phyloP scores from a whole-genome alignment of 2,113 vertebrate species.

The Psittacus erithacus region DNA sequence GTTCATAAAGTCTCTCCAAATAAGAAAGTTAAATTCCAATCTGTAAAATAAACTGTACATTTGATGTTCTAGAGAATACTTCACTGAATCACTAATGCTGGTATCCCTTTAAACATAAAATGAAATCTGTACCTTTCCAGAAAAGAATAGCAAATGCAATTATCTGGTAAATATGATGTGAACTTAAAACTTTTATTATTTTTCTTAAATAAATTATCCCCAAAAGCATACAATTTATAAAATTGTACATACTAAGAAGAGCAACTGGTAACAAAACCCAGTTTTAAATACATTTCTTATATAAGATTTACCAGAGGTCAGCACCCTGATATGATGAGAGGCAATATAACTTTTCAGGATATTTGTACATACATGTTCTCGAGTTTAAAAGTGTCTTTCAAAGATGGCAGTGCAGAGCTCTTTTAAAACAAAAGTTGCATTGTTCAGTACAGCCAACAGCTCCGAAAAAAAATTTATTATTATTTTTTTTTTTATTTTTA shows the following conservation, averaged over 20 bases:
- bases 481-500: not conserved
- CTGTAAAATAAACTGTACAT: slow-evolving; percentile 93
- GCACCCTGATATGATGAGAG: slow-evolving; percentile 77
- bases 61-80: slow-evolving; percentile 71
- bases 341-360: slow-evolving; percentile 74
- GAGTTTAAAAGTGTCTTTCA: slow-evolving; percentile 75
- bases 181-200: slow-evolving; percentile 73
- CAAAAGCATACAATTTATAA: slow-evolving; percentile 85
- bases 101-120: slow-evolving; percentile 82
- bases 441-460: slow-evolving; percentile 72
- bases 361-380: slow-evolving; percentile 75
- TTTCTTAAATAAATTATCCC: slow-evolving; percentile 94
- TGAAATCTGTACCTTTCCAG: slow-evolving; percentile 76
- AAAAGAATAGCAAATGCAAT: slow-evolving; percentile 49
- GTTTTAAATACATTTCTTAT: slow-evolving; percentile 89
- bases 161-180: slow-evolving; percentile 40
- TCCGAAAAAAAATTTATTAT: not conserved
- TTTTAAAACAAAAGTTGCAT: slow-evolving; percentile 81
- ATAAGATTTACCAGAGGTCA: slow-evolving; percentile 82
- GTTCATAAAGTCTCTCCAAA: slow-evolving; percentile 90
- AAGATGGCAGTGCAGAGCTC: slow-evolving; percentile 90
- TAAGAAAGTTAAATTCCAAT: slow-evolving; percentile 87
- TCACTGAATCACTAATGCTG: slow-evolving; percentile 66
- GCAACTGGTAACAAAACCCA: slow-evolving; percentile 86
- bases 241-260: slow-evolving; percentile 87